Conservation (phyloP, 2,113 vertebrate genomes). For the Egretta garzetta region DNA sequence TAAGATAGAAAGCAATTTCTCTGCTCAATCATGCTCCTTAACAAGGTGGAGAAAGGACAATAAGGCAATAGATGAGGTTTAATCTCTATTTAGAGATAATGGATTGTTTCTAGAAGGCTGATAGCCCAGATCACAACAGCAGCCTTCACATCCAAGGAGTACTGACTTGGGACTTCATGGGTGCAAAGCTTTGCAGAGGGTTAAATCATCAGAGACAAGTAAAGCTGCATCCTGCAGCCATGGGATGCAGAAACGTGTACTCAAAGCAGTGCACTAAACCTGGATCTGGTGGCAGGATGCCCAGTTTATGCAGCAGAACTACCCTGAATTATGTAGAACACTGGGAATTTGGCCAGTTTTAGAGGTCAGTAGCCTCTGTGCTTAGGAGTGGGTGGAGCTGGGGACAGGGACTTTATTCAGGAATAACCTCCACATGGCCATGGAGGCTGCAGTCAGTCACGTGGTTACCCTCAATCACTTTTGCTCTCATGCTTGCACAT, state of each 20-base stretch:
- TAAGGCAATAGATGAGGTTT: neutral
- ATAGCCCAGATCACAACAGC: neutral
- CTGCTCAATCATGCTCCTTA: neutral
- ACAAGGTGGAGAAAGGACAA: neutral
- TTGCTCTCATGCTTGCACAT: neutral
- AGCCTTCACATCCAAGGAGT: neutral
- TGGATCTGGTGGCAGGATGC: conserved; percentile 30
- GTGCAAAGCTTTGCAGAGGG: neutral
- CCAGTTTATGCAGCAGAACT: conserved; percentile 56
- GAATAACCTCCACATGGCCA: neutral
- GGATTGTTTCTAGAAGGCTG: neutral
- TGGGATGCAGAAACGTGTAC: neutral
- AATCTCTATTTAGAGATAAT: neutral
- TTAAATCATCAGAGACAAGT: neutral
- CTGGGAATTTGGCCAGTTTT: conserved; percentile 51
- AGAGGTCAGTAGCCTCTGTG: conserved; percentile 22
- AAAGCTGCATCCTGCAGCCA: neutral
- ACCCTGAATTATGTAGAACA: conserved; percentile 44
- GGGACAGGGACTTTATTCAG: conserved; percentile 25
- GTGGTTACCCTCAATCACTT: neutral
- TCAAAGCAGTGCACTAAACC: neutral
- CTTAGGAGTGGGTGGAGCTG: neutral
- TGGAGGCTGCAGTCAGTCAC: neutral
- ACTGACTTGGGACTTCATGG: accelerated
- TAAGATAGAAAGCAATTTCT: neutral